Conservation (phyloP, 92 coral and sea anemone genomes). For the Umimayanthus chanpuru region DNA sequence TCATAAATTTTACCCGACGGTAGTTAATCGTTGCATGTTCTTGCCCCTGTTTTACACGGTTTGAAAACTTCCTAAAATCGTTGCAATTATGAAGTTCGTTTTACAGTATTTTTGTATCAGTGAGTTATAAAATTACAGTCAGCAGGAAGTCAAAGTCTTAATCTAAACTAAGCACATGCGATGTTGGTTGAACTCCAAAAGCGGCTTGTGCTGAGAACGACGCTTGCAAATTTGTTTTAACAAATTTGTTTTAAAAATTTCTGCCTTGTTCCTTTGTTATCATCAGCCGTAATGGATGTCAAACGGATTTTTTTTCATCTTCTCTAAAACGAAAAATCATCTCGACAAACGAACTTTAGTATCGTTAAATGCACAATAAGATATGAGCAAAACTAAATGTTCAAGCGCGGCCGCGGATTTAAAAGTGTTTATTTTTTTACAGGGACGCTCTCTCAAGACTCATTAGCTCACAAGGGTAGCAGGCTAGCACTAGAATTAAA, state of each 20-base stretch:
- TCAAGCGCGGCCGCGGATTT: no score
- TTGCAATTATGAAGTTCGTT: neutral
- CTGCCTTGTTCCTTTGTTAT: neutral
- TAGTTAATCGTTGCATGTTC: neutral
- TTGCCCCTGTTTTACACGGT: constrained; percentile 2
- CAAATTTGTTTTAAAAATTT: no score
- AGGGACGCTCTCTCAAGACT: no score
- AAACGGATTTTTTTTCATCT: neutral
- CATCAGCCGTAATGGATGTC: neutral
- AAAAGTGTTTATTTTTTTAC: no score
- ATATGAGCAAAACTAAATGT: neutral
- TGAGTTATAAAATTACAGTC: neutral
- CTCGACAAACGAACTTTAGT: neutral
- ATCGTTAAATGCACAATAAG: neutral
- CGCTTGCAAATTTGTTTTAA: neutral
- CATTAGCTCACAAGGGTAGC: no score
- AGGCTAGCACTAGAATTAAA: no score
- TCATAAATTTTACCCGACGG: neutral
- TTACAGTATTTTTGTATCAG: neutral
- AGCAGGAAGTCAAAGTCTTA: neutral
- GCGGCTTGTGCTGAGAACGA: neutral
- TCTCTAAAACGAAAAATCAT: neutral
- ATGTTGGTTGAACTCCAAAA: neutral
- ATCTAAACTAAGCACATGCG: neutral
- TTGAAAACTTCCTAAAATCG: neutral